Base-by-base conservation (phyloP, 2,113 vertebrate genomes). In the Guaruba guarouba region DNA sequence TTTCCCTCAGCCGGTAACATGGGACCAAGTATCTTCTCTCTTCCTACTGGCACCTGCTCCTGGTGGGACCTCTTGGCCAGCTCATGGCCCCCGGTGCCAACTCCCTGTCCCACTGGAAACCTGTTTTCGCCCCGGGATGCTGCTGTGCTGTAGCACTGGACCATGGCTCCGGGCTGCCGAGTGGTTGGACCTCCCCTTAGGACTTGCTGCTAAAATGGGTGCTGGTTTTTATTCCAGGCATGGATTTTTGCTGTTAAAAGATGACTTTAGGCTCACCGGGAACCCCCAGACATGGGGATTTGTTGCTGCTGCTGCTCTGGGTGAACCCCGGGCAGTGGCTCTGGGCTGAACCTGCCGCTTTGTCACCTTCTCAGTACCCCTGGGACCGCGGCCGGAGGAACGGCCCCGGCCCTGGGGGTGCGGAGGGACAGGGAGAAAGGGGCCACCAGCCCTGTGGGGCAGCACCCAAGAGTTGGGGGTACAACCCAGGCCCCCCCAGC, bases 11-110 rank as follows among this genome's bases (percentile, higher is more conserved):
- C 75, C 0, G 1, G 33, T 86, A 83, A 90, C 88, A 81, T 44
- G 73, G 95, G 96, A 96, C 95, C 96, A 96, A 93, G 54, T 39
- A 63, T 78, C 82, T 91, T 85, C 63, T 92, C 62, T 92, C 23
- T 77, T 86, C 54, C 69, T 84, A 7, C 1, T 11, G 74, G 69
- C 80, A 82, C 77, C 86, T 0, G 1, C 52, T 92, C 49, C 63
- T 1, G 0, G 63, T 3, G 10, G 76, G 77, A 86, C 29, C 7
- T 4, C 82, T 31, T 3, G 5, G 43, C 77, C 15, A 6, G 84
- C 44, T 79, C 37, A 8, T 1, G 24, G 86, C 52, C 41, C 24
- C 52, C 2, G 17, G 64, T 96, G 93, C 96, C 96, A 95, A 95
- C 33, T 92, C 69, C 88, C 48, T 3, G 4, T 88, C 67, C 94